Evolutionary conservation across 23 tunicate genomes (phyloP), one percentile per base, ranked within the genome.

Genomic region (Oikopleura albicans): DNA sequence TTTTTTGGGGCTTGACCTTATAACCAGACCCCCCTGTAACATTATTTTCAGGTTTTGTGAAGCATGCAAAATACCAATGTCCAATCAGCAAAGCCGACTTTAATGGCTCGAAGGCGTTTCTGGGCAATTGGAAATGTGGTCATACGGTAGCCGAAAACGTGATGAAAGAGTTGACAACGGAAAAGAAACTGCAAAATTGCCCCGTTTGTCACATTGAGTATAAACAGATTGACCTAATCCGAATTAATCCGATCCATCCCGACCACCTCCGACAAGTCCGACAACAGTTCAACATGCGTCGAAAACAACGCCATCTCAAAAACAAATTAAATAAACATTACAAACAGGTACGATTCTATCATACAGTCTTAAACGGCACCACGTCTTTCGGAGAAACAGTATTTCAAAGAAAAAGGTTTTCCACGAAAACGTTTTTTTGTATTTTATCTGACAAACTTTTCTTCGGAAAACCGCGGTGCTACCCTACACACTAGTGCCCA

Each of bases 121-220:
- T 71, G 4, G 79, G 79, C 4, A 71, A 71, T 37, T 71, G 79
- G 79, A 71, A 71, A 2, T 71, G 79, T 71, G 79, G 79, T 37
- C 79, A 71, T 31, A 2, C 79, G 4, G 37, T 71, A 16, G 2
- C 34, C 37, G 79, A 31, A 4, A 37, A 34, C 4, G 79, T 71
- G 28, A 22, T 71, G 31, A 71, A 71, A 71, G 79, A 71, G 31
- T 4, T 71, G 4, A 2, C 27, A 71, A 71, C 33, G 37, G 79
- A 71, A 27, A 71, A 71, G 37, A 71, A 71, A 29, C 33, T 49
- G 12, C 22, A 8, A 22, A 49, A 71, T 2, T 71, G 79, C 79
- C 35, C 34, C 33, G 35, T 71, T 71, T 71, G 79, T 29, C 34
- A 71, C 4, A 16, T 12, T 2, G 34, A 34, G 2, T 71, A 71